phyloP scores from a whole-genome alignment of 2,888 invertebrate genomes.

The Hylaea fasciaria region DNA sequence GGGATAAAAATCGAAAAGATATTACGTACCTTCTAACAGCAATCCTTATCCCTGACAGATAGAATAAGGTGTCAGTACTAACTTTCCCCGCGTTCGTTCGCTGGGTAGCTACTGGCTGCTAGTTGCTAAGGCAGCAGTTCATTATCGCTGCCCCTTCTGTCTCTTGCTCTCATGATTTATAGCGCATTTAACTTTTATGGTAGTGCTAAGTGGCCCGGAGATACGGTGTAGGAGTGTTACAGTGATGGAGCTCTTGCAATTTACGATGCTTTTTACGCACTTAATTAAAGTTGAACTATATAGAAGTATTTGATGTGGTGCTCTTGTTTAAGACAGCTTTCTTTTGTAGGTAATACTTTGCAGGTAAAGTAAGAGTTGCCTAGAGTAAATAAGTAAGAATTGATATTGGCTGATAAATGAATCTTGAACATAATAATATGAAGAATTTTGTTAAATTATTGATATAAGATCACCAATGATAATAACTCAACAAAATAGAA shows the following conservation, averaged over 20 bases:
- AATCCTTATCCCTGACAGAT: neutral
- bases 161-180: slow-evolving; percentile 74
- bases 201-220: slow-evolving; percentile 72
- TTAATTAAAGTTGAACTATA: neutral
- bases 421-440: no score
- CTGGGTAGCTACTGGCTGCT: slow-evolving; percentile 48
- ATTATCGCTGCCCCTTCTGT: slow-evolving; percentile 63
- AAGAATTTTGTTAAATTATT: no score
- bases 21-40: no score
- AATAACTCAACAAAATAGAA: no score
- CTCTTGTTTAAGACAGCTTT: no score
- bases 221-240: slow-evolving; percentile 20
- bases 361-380: no score
- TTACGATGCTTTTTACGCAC: neutral
- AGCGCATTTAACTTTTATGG: slow-evolving; percentile 80
- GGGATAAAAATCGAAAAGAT: no score
- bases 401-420: no score
- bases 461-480: no score
- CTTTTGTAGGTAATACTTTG: no score
- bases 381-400: no score
- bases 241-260: slow-evolving; percentile 14
- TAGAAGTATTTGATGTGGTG: neutral
- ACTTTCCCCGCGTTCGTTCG: slow-evolving; percentile 15
- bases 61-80: slow-evolving; percentile 14
- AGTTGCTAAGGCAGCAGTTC: slow-evolving; percentile 73